Percentiles rank a stretch among this genome's conserved stretches.
Conservation (phyloP, 2,113 vertebrate genomes). For the Percopsis transmontana region DNA sequence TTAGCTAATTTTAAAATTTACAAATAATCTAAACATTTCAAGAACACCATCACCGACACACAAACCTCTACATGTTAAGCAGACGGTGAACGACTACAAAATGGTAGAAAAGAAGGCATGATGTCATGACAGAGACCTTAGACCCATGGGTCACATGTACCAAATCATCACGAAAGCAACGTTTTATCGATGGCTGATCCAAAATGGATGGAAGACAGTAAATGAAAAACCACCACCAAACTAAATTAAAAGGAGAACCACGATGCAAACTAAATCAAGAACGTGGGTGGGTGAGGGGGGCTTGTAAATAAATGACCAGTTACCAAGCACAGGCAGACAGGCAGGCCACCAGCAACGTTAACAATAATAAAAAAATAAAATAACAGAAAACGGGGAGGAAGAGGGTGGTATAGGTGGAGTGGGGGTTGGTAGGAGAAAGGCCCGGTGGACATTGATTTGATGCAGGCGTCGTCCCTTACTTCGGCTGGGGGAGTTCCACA, state of each 20-base stretch:
- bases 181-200: conserved; percentile 49
- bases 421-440: conserved; percentile 20
- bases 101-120: no score
- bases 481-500: conserved; percentile 99
- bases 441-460: conserved; percentile 67
- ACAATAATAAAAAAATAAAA: background rate
- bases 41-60: no score
- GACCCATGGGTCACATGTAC: conserved; percentile 34
- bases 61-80: no score
- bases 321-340: conserved; percentile 80
- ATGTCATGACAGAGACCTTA: background rate
- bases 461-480: conserved; percentile 84
- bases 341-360: conserved; percentile 72
- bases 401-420: conserved; percentile 7
- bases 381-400: conserved; percentile 45
- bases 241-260: conserved; percentile 47
- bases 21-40: no score
- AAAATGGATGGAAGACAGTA: conserved; percentile 67
- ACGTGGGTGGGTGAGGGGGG: conserved; percentile 31
- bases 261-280: conserved; percentile 69
- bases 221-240: conserved; percentile 66
- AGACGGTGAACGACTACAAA: no score
- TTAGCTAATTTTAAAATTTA: no score
- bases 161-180: conserved; percentile 47
- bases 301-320: conserved; percentile 68